Evolutionary conservation across 1,140 invertebrate species (phyloP), one percentile per base, ranked within the genome.

Genomic region (Caerostris darwini): DNA sequence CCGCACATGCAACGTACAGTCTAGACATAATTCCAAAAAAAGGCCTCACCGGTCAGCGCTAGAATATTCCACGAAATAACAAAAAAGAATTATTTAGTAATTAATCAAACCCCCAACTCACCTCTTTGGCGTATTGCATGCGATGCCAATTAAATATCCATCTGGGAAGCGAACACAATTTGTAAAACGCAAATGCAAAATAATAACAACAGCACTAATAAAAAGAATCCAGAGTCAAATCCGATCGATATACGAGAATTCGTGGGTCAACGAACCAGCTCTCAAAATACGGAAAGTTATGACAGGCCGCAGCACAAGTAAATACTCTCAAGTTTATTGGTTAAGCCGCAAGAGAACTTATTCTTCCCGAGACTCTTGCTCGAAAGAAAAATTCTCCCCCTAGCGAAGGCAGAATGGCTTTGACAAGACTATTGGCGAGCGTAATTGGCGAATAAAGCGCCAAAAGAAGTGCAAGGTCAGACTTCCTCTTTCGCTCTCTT

Each of bases 251-350:
- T 34, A 8, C 7, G 8, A 50, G 34, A 34, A 34, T 71, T 10
- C 69, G 34, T 58, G 57, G 82, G 82, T 85, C 82, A 85, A 85
- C 82, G 82, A 85, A 85, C 82, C 56, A 54, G n/a, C n/a, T 14
- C 17, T 53, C n/a, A 34, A 58, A 85, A 57, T 85, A 85, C 56
- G 17, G 56, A 85, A 57, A 85, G 56, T 58, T 57, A 17, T n/a
- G 6, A 85, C 82, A 85, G 54, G 19, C 56, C 8, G 50, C 67
- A 34, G 34, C 61, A 12, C 12, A 64, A 64, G 61, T 64, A 64
- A 64, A 64, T 10, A 64, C 61, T 12, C 12, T 2, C 61, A 64
- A 64, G 61, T 64, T 34, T 34, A 34, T 34, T 64, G 17, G 61
- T 3, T 3, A 5, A 4, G 10, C 8, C 3, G 7, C 7, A 34